Evolutionary conservation across 2,113 vertebrate species (phyloP).

Genomic region (Lepus americanus): DNA sequence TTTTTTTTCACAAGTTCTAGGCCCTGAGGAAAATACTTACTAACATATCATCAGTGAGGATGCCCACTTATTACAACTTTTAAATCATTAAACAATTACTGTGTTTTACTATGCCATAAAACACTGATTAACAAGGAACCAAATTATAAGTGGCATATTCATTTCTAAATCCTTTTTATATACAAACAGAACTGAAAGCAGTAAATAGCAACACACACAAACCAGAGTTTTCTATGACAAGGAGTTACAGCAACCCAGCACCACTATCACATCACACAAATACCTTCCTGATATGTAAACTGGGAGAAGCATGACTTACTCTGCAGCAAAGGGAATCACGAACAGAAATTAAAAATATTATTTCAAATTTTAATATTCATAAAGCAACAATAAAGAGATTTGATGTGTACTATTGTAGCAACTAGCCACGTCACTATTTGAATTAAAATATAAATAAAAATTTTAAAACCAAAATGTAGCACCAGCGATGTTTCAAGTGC

Average conservation of each 20-base stretch:
- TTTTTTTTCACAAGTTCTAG: conserved; percentile 52
- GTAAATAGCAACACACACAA: neutral
- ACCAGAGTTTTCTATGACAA: neutral
- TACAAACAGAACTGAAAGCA: conserved; percentile 44
- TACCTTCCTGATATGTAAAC: conserved; percentile 50
- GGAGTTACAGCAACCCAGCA: conserved; percentile 5
- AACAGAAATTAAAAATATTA: conserved; percentile 54
- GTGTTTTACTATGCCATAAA: neutral
- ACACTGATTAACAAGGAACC: conserved; percentile 45
- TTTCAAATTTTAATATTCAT: conserved; percentile 60
- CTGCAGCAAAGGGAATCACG: conserved; percentile 63
- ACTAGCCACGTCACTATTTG: conserved; percentile 2
- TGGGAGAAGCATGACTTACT: conserved; percentile 60
- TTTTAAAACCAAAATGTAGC: neutral
- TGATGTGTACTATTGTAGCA: neutral
- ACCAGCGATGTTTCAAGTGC: conserved; percentile 6
- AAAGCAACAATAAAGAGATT: neutral
- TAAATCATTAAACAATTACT: too few relatives aligned
- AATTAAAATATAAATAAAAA: conserved; percentile 54
- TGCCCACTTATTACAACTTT: neutral
- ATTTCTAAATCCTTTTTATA: conserved; percentile 24
- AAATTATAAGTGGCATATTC: conserved; percentile 55
- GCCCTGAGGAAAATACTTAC: conserved; percentile 40
- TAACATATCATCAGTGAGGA: conserved; percentile 21
- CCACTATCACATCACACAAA: conserved; percentile 51